Conservation (phyloP, 2,113 vertebrate species). For the Misgurnus anguillicaudatus region DNA sequence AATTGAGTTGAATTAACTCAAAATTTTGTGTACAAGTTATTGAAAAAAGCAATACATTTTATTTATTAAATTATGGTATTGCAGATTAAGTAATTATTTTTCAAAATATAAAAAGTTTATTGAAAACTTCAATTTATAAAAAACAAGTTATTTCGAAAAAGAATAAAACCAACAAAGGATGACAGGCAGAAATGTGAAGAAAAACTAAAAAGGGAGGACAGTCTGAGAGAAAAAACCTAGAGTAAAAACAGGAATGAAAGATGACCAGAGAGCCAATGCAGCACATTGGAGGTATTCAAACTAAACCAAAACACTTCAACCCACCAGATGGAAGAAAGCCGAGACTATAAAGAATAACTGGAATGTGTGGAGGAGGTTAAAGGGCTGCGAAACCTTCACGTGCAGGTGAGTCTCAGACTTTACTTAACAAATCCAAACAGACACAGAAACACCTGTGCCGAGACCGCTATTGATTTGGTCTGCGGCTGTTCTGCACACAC, state of each 20-base stretch:
- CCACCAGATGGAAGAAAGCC: slow-evolving; percentile 18
- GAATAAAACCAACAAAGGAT: background rate
- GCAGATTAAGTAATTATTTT: too few species aligned
- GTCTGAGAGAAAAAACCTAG: background rate
- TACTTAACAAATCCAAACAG: slow-evolving; percentile 60
- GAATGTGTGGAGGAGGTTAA: slow-evolving; percentile 33
- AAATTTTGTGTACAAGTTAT: too few species aligned
- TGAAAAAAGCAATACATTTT: too few species aligned
- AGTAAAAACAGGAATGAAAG: background rate
- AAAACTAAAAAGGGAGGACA: slow-evolving; percentile 12
- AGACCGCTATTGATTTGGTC: slow-evolving; percentile 11
- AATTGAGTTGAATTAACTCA: too few species aligned
- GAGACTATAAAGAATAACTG: slow-evolving; percentile 42
- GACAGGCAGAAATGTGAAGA: background rate
- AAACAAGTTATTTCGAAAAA: background rate
- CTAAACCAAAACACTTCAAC: slow-evolving; percentile 16
- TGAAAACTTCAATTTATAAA: too few species aligned
- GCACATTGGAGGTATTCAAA: slow-evolving; percentile 19
- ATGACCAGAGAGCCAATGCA: background rate
- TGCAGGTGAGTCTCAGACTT: slow-evolving; percentile 62
- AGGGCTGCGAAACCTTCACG: background rate
- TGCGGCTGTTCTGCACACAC: background rate
- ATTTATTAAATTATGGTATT: too few species aligned
- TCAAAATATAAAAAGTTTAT: too few species aligned
- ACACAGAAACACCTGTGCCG: slow-evolving; percentile 46